Percentiles rank a stretch among this genome's conserved stretches.
These are phyloP conservation scores for Prionailurus viverrinus DNA, from an alignment of 2,113 vertebrate genomes.

Conservation along the genomic window DNA sequence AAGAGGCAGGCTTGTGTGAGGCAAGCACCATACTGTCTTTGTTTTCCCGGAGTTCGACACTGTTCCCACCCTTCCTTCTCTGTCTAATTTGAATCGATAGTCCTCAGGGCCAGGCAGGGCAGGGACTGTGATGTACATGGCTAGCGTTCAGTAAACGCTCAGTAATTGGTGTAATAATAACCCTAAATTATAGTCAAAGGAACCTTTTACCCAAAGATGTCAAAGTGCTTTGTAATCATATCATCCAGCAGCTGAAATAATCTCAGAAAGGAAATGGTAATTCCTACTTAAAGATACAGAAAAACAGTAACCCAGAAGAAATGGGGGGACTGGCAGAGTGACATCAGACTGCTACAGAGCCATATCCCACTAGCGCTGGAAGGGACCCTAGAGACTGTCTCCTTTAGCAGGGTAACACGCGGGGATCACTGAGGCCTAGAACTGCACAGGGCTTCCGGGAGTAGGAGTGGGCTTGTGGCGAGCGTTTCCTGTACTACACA, in stretches of 20 bases:
- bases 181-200: conserved; percentile 52
- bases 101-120: background rate
- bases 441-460: background rate
- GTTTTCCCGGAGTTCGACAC: background rate
- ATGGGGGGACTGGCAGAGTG: background rate
- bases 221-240: conserved; percentile 55
- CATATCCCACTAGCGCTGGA: background rate
- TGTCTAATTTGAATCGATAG: background rate
- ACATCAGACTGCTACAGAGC: background rate
- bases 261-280: conserved; percentile 10
- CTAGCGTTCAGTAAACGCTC: conserved; percentile 11
- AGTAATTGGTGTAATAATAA: conserved; percentile 36
- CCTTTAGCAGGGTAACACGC: background rate
- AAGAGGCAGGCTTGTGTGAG: background rate
- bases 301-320: background rate
- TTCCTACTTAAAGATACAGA: conserved; percentile 7
- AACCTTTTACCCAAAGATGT: conserved; percentile 58
- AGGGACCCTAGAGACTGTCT: background rate
- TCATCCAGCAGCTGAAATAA: conserved; percentile 26
- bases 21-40: background rate
- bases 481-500: background rate
- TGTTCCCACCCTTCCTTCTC: background rate
- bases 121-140: background rate
- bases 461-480: background rate
- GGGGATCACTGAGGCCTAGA: background rate